Conservation (phyloP, 2,888 invertebrate species). For the Parelbella ahira region DNA sequence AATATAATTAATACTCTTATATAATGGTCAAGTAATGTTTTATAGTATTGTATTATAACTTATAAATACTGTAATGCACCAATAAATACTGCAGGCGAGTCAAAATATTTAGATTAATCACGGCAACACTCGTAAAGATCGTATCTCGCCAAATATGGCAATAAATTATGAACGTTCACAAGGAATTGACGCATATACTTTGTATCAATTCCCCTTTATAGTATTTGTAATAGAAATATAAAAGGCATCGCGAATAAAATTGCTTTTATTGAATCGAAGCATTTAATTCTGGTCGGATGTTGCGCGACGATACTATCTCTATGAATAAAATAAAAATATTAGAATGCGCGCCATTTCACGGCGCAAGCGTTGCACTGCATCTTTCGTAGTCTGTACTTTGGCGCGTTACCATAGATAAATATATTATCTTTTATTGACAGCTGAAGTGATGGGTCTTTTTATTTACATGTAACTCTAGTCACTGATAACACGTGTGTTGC, state of each 20-base stretch:
- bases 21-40: too few species aligned
- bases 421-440: not conserved
- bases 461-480: too few species aligned
- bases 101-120: conserved; percentile 40
- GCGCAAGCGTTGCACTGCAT: not conserved
- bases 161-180: conserved; percentile 59
- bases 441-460: too few species aligned
- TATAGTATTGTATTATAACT: too few species aligned
- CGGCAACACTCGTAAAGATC: conserved; percentile 56
- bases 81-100: not conserved
- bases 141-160: conserved; percentile 51
- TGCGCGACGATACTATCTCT: conserved; percentile 45
- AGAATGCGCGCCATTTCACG: conserved; percentile 16
- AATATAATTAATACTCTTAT: too few species aligned
- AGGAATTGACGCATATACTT: conserved; percentile 34
- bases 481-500: too few species aligned
- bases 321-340: conserved; percentile 63
- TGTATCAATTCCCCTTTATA: conserved; percentile 53
- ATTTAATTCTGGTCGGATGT: conserved; percentile 51
- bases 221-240: conserved; percentile 65
- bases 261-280: conserved; percentile 64
- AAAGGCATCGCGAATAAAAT: conserved; percentile 55
- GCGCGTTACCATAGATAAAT: not conserved
- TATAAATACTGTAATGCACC: not conserved
- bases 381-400: not conserved